Conservation (phyloP, 1,140 invertebrate genomes). For the Papilio xuthus region DNA sequence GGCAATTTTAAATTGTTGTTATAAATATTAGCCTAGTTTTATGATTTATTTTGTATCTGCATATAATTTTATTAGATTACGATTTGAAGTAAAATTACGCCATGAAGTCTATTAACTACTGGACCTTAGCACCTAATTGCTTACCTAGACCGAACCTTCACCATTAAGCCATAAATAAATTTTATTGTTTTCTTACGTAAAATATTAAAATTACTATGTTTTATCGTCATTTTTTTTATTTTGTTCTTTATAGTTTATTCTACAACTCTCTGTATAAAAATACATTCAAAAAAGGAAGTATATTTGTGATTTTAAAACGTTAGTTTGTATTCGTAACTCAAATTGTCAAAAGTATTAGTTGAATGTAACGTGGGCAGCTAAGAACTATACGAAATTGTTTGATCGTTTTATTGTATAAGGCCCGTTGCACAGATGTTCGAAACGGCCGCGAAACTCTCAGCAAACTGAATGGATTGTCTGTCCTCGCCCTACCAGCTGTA, state of each 20-base stretch:
- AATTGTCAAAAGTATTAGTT: neutral
- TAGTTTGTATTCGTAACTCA: neutral
- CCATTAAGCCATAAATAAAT: no score
- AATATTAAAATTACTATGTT: no score
- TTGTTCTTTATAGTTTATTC: no score
- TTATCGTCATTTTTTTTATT: no score
- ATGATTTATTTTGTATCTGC: neutral
- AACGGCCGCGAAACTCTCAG: slow-evolving; percentile 28
- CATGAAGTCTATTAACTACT: no score
- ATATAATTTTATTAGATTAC: neutral
- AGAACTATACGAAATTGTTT: neutral
- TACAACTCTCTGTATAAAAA: no score
- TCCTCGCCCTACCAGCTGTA: slow-evolving; percentile 33
- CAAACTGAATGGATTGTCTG: slow-evolving; percentile 37
- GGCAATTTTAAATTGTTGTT: slow-evolving; percentile 14
- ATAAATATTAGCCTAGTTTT: neutral
- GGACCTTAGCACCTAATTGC: no score
- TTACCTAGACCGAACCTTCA: no score
- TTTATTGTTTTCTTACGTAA: no score
- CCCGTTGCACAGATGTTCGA: slow-evolving; percentile 33
- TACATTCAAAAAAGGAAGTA: no score
- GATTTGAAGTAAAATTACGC: neutral
- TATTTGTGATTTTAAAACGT: neutral
- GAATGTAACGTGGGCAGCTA: slow-evolving; percentile 10
- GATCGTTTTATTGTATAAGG: slow-evolving; percentile 24